Evolutionary conservation across 2,113 vertebrate species (phyloP).

Genomic region (Aldabrachelys gigantea): DNA sequence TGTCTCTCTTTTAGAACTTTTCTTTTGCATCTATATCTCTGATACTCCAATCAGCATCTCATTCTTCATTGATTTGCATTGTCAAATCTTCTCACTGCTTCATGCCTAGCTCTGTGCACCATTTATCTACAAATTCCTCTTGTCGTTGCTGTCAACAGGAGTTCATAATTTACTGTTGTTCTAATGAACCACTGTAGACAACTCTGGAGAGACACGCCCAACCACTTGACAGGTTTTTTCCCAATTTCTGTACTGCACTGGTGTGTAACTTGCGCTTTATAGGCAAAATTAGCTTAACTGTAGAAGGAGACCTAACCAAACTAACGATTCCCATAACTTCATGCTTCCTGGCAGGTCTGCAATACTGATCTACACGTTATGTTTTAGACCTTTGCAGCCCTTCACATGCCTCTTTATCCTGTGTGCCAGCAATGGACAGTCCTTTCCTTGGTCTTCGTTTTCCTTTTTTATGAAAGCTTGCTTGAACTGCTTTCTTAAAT

Average conservation of each 20-base stretch:
- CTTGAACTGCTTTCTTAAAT: neutral
- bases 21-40: neutral
- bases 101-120: fast-evolving
- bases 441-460: neutral
- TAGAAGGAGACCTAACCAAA: neutral
- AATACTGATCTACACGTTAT: neutral
- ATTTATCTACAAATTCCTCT: neutral
- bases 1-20: fast-evolving
- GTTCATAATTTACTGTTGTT: fast-evolving
- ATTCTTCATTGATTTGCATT: neutral
- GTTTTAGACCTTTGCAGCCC: neutral
- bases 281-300: neutral
- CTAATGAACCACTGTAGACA: fast-evolving
- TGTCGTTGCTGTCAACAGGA: fast-evolving
- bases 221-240: neutral
- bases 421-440: neutral
- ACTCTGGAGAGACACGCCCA: neutral
- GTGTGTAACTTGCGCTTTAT: fast-evolving
- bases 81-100: neutral
- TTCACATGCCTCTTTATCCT: neutral
- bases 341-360: neutral
- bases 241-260: neutral
- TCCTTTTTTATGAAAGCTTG: neutral
- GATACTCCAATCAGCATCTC: fast-evolving
- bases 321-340: neutral